A percentile compares a stretch with the other conserved stretches of the same genome.
Evolutionary conservation across 2,797 vertebrate genomes (phyloP).

Genomic region (Bryconaethiops microstoma): DNA sequence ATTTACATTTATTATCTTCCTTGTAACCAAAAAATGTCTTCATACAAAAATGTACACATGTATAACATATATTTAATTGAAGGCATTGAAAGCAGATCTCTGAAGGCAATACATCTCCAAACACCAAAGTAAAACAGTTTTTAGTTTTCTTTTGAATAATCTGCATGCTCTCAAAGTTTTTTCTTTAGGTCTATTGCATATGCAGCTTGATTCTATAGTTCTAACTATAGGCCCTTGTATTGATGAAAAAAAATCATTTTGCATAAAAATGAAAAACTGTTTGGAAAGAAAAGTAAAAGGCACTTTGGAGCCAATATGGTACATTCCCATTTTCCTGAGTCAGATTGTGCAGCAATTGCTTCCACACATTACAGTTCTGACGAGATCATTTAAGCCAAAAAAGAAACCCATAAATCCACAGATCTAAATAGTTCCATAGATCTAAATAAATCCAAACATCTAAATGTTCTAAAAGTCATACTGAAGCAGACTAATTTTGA

Average conservation of each 20-base stretch:
- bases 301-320: conserved; percentile 12
- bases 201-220: neutral
- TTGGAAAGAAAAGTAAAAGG: conserved; percentile 2
- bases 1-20: neutral
- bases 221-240: neutral
- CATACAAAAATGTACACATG: neutral
- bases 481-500: neutral
- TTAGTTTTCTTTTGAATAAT: neutral
- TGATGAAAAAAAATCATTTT: too few relatives aligned
- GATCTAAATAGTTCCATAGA: neutral
- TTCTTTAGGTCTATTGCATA: neutral
- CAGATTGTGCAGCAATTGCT: neutral
- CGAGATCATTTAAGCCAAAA: neutral
- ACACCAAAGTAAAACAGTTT: neutral
- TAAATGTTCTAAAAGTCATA: neutral
- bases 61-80: neutral
- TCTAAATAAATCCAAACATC: neutral
- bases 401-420: neutral
- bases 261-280: too few relatives aligned
- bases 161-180: neutral
- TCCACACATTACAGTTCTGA: neutral
- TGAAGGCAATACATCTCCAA: neutral
- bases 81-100: neutral
- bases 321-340: neutral
- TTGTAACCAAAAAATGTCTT: neutral